Conservation (phyloP, 2,888 invertebrate species). For the Agrilus mali region DNA sequence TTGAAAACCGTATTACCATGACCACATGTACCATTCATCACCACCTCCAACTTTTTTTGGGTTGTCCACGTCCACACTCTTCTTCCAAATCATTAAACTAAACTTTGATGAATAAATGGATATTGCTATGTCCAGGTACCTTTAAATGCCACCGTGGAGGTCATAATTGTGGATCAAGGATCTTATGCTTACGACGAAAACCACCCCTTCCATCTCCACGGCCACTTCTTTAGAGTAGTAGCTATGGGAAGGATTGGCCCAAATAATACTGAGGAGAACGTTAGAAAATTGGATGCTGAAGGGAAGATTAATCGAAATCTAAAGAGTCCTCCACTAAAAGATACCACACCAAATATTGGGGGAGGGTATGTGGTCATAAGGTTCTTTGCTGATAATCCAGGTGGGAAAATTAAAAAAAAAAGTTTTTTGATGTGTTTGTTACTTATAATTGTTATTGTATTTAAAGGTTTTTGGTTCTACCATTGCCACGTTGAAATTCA, state of each 20-base stretch:
- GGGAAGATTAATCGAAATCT: constrained; percentile 4
- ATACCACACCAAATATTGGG: constrained; percentile 6
- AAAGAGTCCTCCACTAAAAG: constrained; percentile 5
- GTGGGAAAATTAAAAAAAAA: not conserved
- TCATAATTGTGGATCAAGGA: constrained; percentile 5
- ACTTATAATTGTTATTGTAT: not conserved
- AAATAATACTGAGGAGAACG: constrained; percentile 1
- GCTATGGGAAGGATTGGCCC: constrained; percentile 5
- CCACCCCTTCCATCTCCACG: constrained; percentile 9
- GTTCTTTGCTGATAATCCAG: constrained; percentile 8
- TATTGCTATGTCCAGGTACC: constrained; percentile 6
- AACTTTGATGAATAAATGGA: no score
- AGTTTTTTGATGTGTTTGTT: not conserved
- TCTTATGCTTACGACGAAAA: not conserved
- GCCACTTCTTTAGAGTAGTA: constrained; percentile 4
- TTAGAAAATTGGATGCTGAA: constrained; percentile 3
- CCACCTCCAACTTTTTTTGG: no score
- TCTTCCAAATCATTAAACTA: no score
- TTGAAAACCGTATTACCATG: no score
- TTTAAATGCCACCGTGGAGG: constrained; percentile 5
- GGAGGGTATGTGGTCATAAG: constrained; percentile 8
- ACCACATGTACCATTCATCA: no score
- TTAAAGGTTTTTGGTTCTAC: not conserved
- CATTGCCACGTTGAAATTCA: constrained; percentile 1
- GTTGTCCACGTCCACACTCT: no score